These are phyloP conservation scores for Phorcus lineatus DNA, from an alignment of 2,888 invertebrate species.

Conservation along the genomic window DNA sequence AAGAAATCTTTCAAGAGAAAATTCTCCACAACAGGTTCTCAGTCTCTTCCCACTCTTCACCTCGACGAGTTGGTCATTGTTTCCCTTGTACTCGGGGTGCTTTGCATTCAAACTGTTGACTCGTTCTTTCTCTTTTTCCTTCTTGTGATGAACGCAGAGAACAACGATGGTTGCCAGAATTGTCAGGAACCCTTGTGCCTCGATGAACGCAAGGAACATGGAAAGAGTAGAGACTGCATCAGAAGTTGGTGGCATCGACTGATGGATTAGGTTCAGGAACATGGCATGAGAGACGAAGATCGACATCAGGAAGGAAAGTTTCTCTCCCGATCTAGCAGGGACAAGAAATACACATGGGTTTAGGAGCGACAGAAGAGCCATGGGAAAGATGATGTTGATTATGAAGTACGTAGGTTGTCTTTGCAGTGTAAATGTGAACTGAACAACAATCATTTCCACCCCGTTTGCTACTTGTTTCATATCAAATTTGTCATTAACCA, in stretches of 20 bases:
- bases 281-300: conserved; percentile 2
- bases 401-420: neutral
- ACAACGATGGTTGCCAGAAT: neutral
- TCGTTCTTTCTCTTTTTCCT: neutral
- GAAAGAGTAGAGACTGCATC: neutral
- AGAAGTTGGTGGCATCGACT: neutral
- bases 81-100: neutral
- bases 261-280: conserved; percentile 7
- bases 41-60: neutral
- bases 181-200: neutral
- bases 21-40: neutral
- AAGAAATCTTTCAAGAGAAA: neutral
- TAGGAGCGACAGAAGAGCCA: conserved; percentile 5
- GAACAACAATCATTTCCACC: neutral
- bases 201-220: neutral
- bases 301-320: neutral
- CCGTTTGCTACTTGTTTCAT: too few relatives aligned
- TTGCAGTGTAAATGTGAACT: neutral
- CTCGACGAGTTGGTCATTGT: neutral
- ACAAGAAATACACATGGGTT: conserved; percentile 6
- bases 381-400: conserved; percentile 14
- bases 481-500: neutral
- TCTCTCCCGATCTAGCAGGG: conserved; percentile 8
- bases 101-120: neutral
- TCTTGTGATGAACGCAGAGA: neutral